A percentile compares a stretch with the other conserved stretches of the same genome.
Evolutionary conservation across 2,888 invertebrate species (phyloP).

Genomic region (Papilio gigon): DNA sequence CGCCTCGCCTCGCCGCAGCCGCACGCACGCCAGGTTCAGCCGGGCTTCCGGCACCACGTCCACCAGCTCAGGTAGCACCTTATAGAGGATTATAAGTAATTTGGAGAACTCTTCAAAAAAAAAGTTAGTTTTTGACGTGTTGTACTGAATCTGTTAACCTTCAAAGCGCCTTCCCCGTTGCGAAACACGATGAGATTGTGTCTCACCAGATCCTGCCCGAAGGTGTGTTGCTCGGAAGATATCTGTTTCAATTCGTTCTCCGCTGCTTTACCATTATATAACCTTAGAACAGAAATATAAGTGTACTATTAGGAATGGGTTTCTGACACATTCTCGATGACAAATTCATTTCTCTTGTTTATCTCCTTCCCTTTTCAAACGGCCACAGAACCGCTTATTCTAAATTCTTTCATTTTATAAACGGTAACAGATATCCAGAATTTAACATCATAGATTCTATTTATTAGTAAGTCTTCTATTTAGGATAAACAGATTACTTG

Average conservation of each 20-base stretch:
- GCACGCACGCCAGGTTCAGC: slow-evolving; percentile 96
- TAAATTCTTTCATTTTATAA: too few relatives aligned
- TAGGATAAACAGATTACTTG: too few relatives aligned
- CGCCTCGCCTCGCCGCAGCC: slow-evolving; percentile 93
- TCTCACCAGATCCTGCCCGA: slow-evolving; percentile 95
- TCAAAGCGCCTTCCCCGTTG: slow-evolving; percentile 96
- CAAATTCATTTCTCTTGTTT: background rate
- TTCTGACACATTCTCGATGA: too few relatives aligned
- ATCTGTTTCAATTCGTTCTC: slow-evolving; percentile 94
- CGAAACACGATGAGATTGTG: slow-evolving; percentile 98
- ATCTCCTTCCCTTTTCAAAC: background rate
- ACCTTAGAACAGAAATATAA: slow-evolving; percentile 66
- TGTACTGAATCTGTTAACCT: slow-evolving; percentile 75
- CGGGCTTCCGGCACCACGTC: slow-evolving; percentile 98
- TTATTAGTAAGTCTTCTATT: too few relatives aligned
- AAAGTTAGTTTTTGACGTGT: too few relatives aligned
- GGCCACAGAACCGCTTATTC: background rate
- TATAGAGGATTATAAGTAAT: background rate
- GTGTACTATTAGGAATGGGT: background rate
- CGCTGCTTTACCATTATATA: slow-evolving; percentile 97
- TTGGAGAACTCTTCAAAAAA: too few relatives aligned
- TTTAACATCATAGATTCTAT: too few relatives aligned
- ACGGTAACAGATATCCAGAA: too few relatives aligned
- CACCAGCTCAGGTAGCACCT: slow-evolving; percentile 92
- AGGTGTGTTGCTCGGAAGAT: slow-evolving; percentile 87